These are phyloP conservation scores for Nibea coibor DNA, from an alignment of 2,113 vertebrate species.

Conservation along the genomic window DNA sequence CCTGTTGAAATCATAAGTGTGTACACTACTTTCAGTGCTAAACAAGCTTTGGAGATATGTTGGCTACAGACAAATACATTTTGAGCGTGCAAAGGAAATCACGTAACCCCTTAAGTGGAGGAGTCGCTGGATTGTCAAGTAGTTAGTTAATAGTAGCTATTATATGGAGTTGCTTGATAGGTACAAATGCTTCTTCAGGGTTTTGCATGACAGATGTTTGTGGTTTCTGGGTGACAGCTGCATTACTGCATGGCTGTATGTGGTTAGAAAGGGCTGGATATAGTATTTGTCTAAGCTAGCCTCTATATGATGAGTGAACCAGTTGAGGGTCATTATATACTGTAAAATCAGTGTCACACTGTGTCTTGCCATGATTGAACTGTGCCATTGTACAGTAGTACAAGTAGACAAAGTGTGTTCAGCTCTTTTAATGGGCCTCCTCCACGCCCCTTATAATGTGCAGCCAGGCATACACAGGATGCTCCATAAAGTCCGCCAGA, in stretches of 20 bases:
- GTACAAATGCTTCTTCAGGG: not conserved
- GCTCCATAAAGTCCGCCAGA: conserved; percentile 69
- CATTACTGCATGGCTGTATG: not conserved
- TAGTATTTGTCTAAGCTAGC: conserved; percentile 1
- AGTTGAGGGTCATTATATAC: conserved; percentile 41
- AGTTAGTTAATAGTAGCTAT: no score
- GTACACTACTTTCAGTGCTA: not conserved
- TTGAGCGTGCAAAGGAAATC: not conserved
- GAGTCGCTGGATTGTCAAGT: not conserved
- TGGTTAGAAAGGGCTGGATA: not conserved
- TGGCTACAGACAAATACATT: not conserved
- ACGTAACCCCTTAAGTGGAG: not conserved
- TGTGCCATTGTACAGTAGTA: conserved; percentile 18
- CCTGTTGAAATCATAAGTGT: not conserved
- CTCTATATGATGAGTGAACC: conserved; percentile 21
- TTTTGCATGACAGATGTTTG: not conserved
- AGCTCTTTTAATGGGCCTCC: conserved; percentile 63
- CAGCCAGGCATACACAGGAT: conserved; percentile 62
- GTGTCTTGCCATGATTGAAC: conserved; percentile 46
- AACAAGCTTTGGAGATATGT: not conserved
- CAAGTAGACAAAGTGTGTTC: conserved; percentile 38
- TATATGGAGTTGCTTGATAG: not conserved
- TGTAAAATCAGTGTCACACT: conserved; percentile 23
- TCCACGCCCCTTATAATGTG: conserved; percentile 70
- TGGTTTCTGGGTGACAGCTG: not conserved